Evolutionary conservation across 2,113 vertebrate genomes (phyloP).

Genomic region (Buteo buteo): DNA sequence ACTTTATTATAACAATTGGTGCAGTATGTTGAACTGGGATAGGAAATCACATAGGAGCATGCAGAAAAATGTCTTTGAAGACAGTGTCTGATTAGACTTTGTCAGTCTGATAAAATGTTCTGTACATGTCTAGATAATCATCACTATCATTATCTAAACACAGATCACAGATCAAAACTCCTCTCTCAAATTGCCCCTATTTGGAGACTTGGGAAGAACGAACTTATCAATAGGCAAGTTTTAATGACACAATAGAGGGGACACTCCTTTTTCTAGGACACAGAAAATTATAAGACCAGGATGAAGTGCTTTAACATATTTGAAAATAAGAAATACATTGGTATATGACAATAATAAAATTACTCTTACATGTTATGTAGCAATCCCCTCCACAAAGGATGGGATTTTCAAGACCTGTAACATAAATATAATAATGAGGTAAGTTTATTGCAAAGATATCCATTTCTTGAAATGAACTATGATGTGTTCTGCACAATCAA

Average conservation of each 20-base stretch:
- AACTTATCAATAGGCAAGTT: background rate
- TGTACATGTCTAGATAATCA: background rate
- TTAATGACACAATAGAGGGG: background rate
- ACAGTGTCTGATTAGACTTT: background rate
- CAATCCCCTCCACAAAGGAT: background rate
- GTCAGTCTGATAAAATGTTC: background rate
- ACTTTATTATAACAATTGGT: background rate
- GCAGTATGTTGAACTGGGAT: background rate
- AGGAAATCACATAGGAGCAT: background rate
- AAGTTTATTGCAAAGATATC: background rate
- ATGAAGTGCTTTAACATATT: background rate
- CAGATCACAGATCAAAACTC: background rate
- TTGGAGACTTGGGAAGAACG: background rate
- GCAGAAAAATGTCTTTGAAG: background rate
- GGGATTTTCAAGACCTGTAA: background rate
- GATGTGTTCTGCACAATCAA: background rate
- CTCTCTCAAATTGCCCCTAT: background rate
- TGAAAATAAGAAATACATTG: background rate
- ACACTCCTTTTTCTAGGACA: background rate
- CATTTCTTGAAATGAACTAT: background rate
- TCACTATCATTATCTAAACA: background rate
- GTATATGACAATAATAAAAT: background rate
- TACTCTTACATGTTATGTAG: background rate
- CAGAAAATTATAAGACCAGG: too few relatives aligned
- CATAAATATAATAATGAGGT: accelerated